Base-by-base conservation (phyloP, 2,888 invertebrate species). In the Lasioglossum lativentre region DNA sequence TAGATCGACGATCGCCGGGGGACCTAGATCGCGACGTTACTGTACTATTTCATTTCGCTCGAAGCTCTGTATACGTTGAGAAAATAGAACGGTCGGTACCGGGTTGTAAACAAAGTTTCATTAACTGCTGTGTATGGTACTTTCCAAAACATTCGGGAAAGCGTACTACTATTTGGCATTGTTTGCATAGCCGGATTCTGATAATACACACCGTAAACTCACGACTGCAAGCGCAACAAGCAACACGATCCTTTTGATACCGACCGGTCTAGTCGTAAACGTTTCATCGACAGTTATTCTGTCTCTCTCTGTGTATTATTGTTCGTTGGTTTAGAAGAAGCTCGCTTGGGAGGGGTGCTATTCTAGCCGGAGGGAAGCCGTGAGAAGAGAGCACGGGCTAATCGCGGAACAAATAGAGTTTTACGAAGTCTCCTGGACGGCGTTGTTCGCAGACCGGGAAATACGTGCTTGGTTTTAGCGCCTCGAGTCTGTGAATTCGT, bases 371-470 rank as follows among this genome's bases (percentile, higher is more conserved):
- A 52, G 23, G 6, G 52, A 52, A 10, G 52, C 6, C 47, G 19
- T 19, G 47, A 47, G 47, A 19, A 47, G 19, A 0, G 47, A 23
- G 4, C 47, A 56, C 23, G n/a, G 52, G n/a, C 27, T 59, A 27
- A 59, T 59, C 59, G 27, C 27, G 27, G 59, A 27, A 27, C 59
- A 27, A 59, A 59, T n/a, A 59, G 59, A 59, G 12, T 59, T 59
- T 59, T 59, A 59, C 59, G 59, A 14, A 59, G 63, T 0, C 16
- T 30, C 2, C 0, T 4, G 63, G 16, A 16, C 19, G 16, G 82
- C 52, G 47, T 83, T 81, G 75, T 45, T 45, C 74, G 71, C n/a
- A 23, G 72, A 72, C 52, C 75, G 52, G 71, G 66, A 81, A 72
- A 72, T 72, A 75, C 71, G 81, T 30, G 47, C 52, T 47, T 45